Percentiles rank a stretch among this genome's conserved stretches.
These are phyloP conservation scores for Drosophila asahinai DNA, from an alignment of 1,140 invertebrate genomes.

Conservation along the genomic window DNA sequence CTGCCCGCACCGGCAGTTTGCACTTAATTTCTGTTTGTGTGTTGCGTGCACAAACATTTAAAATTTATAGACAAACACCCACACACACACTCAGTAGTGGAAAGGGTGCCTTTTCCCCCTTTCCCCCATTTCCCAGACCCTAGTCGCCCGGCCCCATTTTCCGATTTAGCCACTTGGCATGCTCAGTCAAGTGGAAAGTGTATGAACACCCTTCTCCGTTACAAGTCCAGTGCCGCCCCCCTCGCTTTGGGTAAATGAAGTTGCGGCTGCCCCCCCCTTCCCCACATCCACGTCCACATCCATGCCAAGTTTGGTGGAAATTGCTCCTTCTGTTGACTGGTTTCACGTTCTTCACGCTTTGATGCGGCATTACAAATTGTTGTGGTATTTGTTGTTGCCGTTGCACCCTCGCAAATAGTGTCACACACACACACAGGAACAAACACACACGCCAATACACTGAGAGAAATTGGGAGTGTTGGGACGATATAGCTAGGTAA, in stretches of 20 bases:
- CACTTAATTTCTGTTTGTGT: constrained; percentile 53
- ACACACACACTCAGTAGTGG: neutral
- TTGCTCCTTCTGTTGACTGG: constrained; percentile 42
- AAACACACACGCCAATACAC: constrained; percentile 10
- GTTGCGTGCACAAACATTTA: constrained; percentile 56
- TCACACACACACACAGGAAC: constrained; percentile 18
- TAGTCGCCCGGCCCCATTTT: neutral
- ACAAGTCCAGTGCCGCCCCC: constrained; percentile 16
- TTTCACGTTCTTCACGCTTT: constrained; percentile 52
- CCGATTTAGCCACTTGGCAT: constrained; percentile 52
- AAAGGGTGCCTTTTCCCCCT: too few species aligned
- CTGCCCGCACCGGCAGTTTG: constrained; percentile 40
- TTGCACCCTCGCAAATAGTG: constrained; percentile 53
- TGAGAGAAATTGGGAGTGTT: neutral
- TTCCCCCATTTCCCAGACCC: too few species aligned
- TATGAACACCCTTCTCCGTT: constrained; percentile 11
- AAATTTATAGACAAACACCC: constrained; percentile 50
- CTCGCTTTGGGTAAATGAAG: constrained; percentile 26
- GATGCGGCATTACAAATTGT: constrained; percentile 57
- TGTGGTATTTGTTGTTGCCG: constrained; percentile 53
- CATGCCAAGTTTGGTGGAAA: constrained; percentile 24
- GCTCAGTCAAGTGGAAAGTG: constrained; percentile 51
- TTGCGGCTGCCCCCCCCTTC: constrained; percentile 7
- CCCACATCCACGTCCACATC: too few species aligned
- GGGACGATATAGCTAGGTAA: neutral